A percentile compares a stretch with the other conserved stretches of the same genome.
These are phyloP conservation scores for Apodemus speciosus DNA, from an alignment of 2,113 vertebrate genomes.

Conservation along the genomic window DNA sequence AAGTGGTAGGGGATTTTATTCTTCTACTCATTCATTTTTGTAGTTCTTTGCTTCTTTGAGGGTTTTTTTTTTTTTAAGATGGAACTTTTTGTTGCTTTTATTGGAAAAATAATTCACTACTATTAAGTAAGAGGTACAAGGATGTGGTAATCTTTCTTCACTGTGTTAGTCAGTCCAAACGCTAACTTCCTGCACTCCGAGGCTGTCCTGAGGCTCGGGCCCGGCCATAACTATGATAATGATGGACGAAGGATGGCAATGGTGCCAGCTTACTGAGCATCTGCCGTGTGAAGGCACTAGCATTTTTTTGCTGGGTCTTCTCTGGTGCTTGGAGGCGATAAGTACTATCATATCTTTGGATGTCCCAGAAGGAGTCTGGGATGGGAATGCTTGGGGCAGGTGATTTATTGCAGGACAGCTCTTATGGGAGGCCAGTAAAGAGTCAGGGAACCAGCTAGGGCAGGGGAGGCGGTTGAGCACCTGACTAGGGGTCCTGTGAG, in stretches of 20 bases:
- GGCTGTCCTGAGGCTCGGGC: neutral
- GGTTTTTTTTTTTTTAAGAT: neutral
- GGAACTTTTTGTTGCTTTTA: neutral
- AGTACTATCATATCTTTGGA: neutral
- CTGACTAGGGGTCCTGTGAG: neutral
- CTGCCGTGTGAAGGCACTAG: neutral
- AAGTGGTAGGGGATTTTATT: neutral
- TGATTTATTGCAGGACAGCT: neutral
- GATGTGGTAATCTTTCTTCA: neutral
- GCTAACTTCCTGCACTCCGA: neutral
- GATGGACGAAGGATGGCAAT: neutral
- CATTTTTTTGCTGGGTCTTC: neutral
- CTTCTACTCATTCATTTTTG: constrained; percentile 41
- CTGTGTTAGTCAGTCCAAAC: neutral
- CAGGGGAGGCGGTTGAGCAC: neutral
- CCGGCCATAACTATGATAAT: neutral
- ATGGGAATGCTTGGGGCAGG: neutral
- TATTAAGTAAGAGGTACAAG: neutral
- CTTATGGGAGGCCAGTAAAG: neutral
- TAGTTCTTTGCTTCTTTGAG: constrained; percentile 7
- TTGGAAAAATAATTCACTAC: neutral
- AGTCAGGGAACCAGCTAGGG: neutral
- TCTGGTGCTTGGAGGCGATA: neutral
- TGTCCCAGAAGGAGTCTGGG: neutral
- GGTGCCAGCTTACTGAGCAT: neutral